Conservation (phyloP, 30 jellyfish, hydroid and myxozoan species). For the Rhopilema esculentum region DNA sequence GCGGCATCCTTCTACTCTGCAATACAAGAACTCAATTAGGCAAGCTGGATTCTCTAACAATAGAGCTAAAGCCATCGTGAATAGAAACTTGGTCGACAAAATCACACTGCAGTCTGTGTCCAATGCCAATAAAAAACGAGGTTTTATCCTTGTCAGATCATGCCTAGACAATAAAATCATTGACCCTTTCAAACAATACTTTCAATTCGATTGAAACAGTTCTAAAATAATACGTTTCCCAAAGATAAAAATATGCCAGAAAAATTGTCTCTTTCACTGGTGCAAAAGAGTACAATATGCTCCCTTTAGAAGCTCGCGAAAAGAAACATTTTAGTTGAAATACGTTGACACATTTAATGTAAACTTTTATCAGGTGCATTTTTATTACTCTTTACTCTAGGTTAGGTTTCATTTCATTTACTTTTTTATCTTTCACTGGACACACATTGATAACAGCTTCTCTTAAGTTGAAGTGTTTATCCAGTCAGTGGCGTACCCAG, state of each 20-base stretch:
- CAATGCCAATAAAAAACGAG: constrained; percentile 51
- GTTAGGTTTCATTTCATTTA: no score
- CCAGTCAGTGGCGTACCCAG: no score
- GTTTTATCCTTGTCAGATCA: constrained; percentile 57
- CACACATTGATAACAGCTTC: no score
- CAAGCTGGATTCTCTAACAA: constrained; percentile 34
- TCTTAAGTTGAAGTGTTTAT: no score
- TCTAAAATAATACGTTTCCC: constrained; percentile 43
- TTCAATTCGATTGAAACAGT: constrained; percentile 32
- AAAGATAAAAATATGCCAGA: constrained; percentile 46
- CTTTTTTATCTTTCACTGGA: no score
- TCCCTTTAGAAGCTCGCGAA: no score
- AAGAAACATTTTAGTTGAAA: no score
- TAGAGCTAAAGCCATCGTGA: constrained; percentile 36
- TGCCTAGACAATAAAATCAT: no score
- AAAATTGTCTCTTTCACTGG: constrained; percentile 35
- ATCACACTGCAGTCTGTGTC: constrained; percentile 63
- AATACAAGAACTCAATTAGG: constrained; percentile 25
- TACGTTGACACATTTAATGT: no score
- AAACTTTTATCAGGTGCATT: no score
- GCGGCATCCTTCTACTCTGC: constrained; percentile 51
- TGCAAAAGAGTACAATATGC: no score
- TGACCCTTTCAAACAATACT: constrained; percentile 46
- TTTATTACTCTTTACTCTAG: no score
- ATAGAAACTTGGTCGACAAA: constrained; percentile 60